Base-by-base conservation (phyloP, 2,113 vertebrate genomes). In the Ellobius talpinus region DNA sequence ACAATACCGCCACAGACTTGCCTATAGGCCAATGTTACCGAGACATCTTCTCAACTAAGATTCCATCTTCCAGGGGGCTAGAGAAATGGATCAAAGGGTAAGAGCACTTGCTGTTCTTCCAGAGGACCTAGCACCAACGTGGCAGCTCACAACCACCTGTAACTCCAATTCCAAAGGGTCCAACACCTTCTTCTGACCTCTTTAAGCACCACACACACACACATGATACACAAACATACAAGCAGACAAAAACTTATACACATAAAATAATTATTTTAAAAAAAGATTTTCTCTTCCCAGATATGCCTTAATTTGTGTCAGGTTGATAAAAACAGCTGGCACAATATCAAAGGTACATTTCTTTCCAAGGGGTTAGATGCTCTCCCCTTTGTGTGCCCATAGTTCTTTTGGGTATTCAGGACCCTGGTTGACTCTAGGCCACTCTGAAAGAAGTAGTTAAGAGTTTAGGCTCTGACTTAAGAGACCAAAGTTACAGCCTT, bases 381-480 rank as follows among this genome's bases (percentile, higher is more conserved):
- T 24, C 31, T 11, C 19, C 31, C 29, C 36, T 14, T 31, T 70
- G 47, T 26, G 12, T 70, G 65, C 45, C 17, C 45, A 7, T 4
- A 70, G 45, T 3, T 50, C 17, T 11, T 47, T 14, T 86, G 9
- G 16, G 63, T 86, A 47, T 66, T 21, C 63, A 47, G 29, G 31
- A 29, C 63, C 47, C 16, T n/a, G 8, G 6, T 84, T 19, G 47
- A 61, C 0, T 29, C 93, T 77, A 36, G 29, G n/a, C 85, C 70
- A 13, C 10, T 76, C 96, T 91, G 42, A 47, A 95, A 97, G 29
- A 81, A 73, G 31, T 50, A 76, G 66, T 78, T 90, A 65, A 36
- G 58, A 58, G 16, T 96, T 97, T 92, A 55, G 68, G 11, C 39
- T 87, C 50, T 78, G 39, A 89, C 68, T 17, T 89, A 84, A 92